Percentiles rank a stretch among this genome's conserved stretches.
Conservation (phyloP, 2,113 vertebrate genomes). For the Corythornis cristatus region DNA sequence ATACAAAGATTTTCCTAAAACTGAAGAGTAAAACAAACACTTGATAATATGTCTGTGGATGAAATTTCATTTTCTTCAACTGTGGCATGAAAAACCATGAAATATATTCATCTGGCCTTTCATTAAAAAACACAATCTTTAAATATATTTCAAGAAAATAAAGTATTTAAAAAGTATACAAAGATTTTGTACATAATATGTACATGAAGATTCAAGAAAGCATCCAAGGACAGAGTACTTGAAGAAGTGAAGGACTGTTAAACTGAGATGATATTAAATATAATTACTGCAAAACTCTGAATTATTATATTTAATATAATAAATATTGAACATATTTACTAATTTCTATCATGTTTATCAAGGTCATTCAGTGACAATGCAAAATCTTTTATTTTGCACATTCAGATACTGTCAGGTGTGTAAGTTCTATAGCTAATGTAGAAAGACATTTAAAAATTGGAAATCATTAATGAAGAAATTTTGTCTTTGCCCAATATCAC, state of each 20-base stretch:
- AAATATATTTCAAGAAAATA: neutral
- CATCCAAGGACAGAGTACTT: conserved; percentile 29
- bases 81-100: neutral
- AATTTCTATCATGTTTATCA: conserved; percentile 48
- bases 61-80: neutral
- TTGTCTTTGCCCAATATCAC: conserved; percentile 32
- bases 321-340: conserved; percentile 48
- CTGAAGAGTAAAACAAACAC: neutral
- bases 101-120: neutral
- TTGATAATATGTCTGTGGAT: neutral
- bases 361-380: conserved; percentile 44
- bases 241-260: conserved; percentile 17
- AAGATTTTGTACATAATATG: neutral
- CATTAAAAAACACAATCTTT: neutral
- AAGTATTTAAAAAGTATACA: neutral
- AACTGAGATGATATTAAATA: conserved; percentile 53
- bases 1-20: neutral
- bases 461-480: conserved; percentile 49
- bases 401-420: conserved; percentile 21
- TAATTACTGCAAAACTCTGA: conserved; percentile 45
- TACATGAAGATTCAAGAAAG: conserved; percentile 31
- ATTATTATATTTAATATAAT: conserved; percentile 11
- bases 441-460: conserved; percentile 39
- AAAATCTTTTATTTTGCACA: conserved; percentile 38
- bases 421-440: conserved; percentile 20